Conservation (phyloP, 2,797 vertebrate species). For the Tachyglossus aculeatus region DNA sequence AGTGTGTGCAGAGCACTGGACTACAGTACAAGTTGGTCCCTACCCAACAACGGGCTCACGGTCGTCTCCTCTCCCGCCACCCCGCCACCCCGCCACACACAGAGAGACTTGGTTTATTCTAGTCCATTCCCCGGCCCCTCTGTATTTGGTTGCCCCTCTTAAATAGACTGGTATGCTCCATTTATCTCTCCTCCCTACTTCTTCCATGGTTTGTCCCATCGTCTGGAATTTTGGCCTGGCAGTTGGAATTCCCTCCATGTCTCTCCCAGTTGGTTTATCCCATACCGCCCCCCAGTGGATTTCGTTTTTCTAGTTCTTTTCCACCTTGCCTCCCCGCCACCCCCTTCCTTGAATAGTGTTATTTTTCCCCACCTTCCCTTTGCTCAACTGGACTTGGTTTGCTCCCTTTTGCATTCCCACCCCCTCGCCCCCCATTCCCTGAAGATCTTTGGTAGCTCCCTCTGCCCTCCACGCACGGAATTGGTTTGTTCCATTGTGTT, state of each 20-base stretch:
- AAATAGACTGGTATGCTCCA: too few species aligned
- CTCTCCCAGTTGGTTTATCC: not conserved
- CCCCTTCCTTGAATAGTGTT: accelerated
- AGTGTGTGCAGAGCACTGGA: too few species aligned
- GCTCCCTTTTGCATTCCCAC: accelerated
- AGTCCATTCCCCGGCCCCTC: accelerated
- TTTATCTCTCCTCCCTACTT: too few species aligned
- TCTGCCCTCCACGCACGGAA: not conserved
- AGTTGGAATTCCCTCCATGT: too few species aligned
- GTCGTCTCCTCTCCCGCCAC: accelerated
- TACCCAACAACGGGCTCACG: too few species aligned
- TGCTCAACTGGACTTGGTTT: not conserved
- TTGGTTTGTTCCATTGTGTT: not conserved
- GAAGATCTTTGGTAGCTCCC: not conserved
- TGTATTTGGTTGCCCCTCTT: too few species aligned
- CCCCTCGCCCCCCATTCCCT: not conserved
- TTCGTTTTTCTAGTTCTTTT: not conserved
- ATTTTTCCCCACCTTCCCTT: not conserved
- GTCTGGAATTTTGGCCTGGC: too few species aligned
- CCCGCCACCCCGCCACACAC: accelerated
- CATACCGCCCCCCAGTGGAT: accelerated
- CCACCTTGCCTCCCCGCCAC: not conserved
- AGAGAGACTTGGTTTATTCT: not conserved
- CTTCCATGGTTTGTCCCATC: too few species aligned
- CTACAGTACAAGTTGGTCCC: too few species aligned